Conservation (phyloP, 1,140 invertebrate genomes). For the Drosophila pandora region DNA sequence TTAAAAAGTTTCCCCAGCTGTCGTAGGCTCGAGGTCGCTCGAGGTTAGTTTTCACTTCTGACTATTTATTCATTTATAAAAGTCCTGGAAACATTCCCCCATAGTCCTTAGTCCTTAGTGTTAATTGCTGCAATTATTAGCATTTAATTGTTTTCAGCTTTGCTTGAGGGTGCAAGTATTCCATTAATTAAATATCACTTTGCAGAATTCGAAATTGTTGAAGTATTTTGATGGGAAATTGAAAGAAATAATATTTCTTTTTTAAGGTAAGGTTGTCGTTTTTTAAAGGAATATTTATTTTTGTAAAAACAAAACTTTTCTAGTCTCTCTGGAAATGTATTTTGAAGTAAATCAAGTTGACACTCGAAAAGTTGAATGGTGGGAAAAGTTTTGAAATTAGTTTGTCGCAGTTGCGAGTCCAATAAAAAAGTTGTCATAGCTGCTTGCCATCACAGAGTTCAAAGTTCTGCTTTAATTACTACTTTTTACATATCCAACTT, state of each 20-base stretch:
- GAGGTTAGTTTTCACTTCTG: background rate
- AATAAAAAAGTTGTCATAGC: slow-evolving; percentile 27
- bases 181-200: slow-evolving; percentile 33
- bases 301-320: no score
- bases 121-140: slow-evolving; percentile 43
- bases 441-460: background rate
- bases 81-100: slow-evolving; percentile 18
- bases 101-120: background rate
- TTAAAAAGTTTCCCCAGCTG: slow-evolving; percentile 25
- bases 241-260: background rate
- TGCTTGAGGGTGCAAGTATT: slow-evolving; percentile 21
- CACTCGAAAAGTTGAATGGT: background rate
- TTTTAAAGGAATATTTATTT: no score
- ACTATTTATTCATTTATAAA: slow-evolving; percentile 37
- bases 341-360: slow-evolving; percentile 44
- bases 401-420: slow-evolving; percentile 38
- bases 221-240: background rate
- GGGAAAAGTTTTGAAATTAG: slow-evolving; percentile 65
- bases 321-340: slow-evolving; percentile 5
- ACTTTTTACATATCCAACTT: slow-evolving; percentile 22
- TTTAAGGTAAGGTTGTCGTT: background rate
- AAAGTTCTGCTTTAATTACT: slow-evolving; percentile 47
- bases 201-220: slow-evolving; percentile 6
- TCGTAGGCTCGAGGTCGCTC: slow-evolving; percentile 14
- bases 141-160: slow-evolving; percentile 43